Evolutionary conservation across 53 echinoderm and acorn worm species (phyloP).

Genomic region (Patiria pectinifera): DNA sequence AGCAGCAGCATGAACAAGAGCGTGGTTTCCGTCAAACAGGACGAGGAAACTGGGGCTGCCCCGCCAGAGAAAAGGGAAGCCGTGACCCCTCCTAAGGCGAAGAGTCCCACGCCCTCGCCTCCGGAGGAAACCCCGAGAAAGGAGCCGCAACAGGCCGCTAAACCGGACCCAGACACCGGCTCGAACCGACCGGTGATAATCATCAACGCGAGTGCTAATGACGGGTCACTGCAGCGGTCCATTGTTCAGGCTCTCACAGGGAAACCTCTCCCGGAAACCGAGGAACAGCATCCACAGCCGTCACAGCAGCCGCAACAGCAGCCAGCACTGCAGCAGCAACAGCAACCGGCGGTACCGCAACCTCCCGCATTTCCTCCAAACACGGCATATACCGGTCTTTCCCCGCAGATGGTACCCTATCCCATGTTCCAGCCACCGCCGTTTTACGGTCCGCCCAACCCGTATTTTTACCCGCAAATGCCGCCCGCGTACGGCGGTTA

Average conservation of each 20-base stretch:
- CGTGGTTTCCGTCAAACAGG: neutral
- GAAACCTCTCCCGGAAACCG: slow-evolving; percentile 19
- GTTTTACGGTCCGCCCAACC: slow-evolving; percentile 25
- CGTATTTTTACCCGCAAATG: slow-evolving; percentile 34
- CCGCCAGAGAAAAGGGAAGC: neutral
- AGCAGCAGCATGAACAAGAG: neutral
- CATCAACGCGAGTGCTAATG: slow-evolving; percentile 69
- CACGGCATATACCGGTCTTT: slow-evolving; percentile 21
- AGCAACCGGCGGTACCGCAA: no score
- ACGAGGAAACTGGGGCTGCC: slow-evolving; percentile 1
- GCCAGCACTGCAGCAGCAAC: neutral
- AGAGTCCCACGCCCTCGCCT: neutral
- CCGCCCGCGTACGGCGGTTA: slow-evolving; percentile 26
- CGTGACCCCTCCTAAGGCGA: neutral
- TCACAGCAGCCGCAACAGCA: neutral
- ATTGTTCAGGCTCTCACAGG: slow-evolving; percentile 69
- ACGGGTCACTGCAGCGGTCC: slow-evolving; percentile 60
- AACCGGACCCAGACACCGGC: slow-evolving; percentile 11
- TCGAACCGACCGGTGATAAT: slow-evolving; percentile 76
- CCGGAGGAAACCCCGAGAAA: neutral
- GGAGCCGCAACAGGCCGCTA: neutral
- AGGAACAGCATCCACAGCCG: neutral
- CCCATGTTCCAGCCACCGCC: slow-evolving; percentile 31
- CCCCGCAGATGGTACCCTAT: slow-evolving; percentile 26
- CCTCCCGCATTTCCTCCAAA: neutral